Conservation (phyloP, 2,888 invertebrate genomes). For the Nowickia ferox region DNA sequence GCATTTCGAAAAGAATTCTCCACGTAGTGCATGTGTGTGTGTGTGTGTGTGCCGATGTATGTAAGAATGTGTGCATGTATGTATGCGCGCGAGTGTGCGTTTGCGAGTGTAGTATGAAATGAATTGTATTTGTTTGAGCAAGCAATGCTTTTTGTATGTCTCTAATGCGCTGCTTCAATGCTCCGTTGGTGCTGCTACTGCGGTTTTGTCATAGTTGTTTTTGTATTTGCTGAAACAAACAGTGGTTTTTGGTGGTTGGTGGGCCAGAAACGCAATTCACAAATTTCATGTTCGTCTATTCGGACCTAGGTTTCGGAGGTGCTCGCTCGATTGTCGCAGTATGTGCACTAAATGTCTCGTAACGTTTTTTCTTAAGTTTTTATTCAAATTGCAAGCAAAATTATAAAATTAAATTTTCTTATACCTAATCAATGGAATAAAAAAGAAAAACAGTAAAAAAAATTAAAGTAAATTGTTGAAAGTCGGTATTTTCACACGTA, state of each 20-base stretch:
- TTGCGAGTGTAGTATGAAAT: slow-evolving; percentile 37
- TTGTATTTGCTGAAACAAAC: slow-evolving; percentile 67
- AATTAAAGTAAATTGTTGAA: slow-evolving; percentile 31
- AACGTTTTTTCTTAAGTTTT: slow-evolving; percentile 77
- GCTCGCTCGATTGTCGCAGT: slow-evolving; percentile 82
- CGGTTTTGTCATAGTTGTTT: slow-evolving; percentile 51
- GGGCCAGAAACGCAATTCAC: slow-evolving; percentile 83
- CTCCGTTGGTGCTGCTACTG: slow-evolving; percentile 54
- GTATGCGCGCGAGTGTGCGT: slow-evolving; percentile 22
- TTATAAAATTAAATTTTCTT: slow-evolving; percentile 57
- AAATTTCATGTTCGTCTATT: slow-evolving; percentile 83
- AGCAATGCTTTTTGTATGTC: slow-evolving; percentile 42
- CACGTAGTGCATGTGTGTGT: slow-evolving; percentile 1
- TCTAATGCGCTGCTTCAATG: slow-evolving; percentile 56
- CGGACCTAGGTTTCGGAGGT: slow-evolving; percentile 84
- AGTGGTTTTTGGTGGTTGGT: slow-evolving; percentile 76
- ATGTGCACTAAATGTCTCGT: slow-evolving; percentile 81
- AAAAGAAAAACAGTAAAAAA: slow-evolving; percentile 60
- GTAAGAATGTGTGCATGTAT: neutral
- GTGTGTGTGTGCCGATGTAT: slow-evolving; percentile 13
- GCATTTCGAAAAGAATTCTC: slow-evolving; percentile 58
- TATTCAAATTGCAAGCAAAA: slow-evolving; percentile 71
- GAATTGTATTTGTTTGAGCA: slow-evolving; percentile 52
- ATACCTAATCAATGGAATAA: slow-evolving; percentile 39
- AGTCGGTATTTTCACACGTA: slow-evolving; percentile 42